Evolutionary conservation across 2,888 invertebrate species (phyloP).

Genomic region (Cyclophora punctaria): DNA sequence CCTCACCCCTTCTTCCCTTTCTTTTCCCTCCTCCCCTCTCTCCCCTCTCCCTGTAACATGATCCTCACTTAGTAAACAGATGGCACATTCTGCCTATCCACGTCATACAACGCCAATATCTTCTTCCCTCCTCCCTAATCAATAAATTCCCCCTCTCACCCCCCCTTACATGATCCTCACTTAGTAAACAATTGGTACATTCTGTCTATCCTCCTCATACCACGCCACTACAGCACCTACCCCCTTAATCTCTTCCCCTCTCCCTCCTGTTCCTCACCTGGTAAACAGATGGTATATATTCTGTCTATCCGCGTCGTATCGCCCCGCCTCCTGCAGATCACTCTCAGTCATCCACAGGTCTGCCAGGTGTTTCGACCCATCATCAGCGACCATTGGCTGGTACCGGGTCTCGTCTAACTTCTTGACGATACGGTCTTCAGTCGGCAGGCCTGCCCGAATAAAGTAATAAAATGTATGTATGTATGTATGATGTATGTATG

Average conservation of each 20-base stretch:
- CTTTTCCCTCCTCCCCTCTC: no score
- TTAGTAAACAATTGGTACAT: no score
- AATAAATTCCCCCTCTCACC: no score
- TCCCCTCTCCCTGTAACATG: no score
- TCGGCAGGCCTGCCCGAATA: conserved; percentile 9
- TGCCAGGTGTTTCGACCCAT: conserved; percentile 24
- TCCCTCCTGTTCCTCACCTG: conserved; percentile 10
- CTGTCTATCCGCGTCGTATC: conserved; percentile 28
- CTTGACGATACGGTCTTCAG: conserved; percentile 20
- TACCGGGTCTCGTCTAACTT: conserved; percentile 23
- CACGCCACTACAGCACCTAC: no score
- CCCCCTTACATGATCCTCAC: not conserved
- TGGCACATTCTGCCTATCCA: no score
- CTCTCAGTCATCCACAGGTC: conserved; percentile 28
- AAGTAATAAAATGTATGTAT: not conserved
- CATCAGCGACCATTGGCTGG: conserved; percentile 23
- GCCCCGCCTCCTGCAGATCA: conserved; percentile 14
- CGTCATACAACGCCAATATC: no score
- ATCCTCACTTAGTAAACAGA: no score
- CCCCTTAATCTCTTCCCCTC: no score
- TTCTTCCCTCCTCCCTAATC: no score
- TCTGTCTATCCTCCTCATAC: no score
- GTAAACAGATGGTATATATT: conserved; percentile 37
- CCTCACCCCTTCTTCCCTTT: no score
- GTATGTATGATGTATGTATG: not conserved